These are phyloP conservation scores for Xanthostigma xanthostigma DNA, from an alignment of 2,888 invertebrate species.

Conservation along the genomic window DNA sequence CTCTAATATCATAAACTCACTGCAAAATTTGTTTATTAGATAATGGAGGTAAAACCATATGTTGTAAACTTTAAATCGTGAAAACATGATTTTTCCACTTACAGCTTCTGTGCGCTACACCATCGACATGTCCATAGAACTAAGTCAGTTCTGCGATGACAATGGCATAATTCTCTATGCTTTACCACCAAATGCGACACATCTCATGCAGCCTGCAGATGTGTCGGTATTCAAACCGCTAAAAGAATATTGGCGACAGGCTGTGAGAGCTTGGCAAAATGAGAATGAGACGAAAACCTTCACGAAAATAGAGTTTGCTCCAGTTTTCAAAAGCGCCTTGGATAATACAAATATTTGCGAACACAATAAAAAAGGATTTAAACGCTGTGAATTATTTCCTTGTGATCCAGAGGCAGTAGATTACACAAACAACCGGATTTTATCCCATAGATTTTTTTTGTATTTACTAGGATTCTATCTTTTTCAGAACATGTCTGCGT, in stretches of 20 bases:
- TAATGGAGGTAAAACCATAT: no score
- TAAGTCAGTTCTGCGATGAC: constrained; percentile 16
- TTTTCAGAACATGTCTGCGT: no score
- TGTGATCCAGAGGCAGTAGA: constrained; percentile 9
- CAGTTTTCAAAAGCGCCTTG: constrained; percentile 9
- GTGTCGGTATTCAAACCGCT: constrained; percentile 18
- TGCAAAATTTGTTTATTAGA: no score
- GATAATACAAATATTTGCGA: constrained; percentile 9
- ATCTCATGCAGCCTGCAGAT: constrained; percentile 18
- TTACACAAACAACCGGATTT: no score
- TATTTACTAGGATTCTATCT: no score
- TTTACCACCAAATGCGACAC: constrained; percentile 16
- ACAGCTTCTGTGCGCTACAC: no score
- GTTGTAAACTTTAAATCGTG: no score
- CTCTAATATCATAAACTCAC: no score
- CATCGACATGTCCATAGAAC: constrained; percentile 14
- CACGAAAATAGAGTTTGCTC: constrained; percentile 16
- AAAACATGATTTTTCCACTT: no score
- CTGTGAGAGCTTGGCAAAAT: constrained; percentile 13
- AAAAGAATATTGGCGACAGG: constrained; percentile 17
- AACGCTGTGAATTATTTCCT: constrained; percentile 11
- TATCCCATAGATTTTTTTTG: no score
- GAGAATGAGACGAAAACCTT: constrained; percentile 11
- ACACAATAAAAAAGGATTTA: constrained; percentile 11
- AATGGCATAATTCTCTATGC: constrained; percentile 17